phyloP scores from a whole-genome alignment of 2,797 vertebrate species.

The Yasuhikotakia modesta region DNA sequence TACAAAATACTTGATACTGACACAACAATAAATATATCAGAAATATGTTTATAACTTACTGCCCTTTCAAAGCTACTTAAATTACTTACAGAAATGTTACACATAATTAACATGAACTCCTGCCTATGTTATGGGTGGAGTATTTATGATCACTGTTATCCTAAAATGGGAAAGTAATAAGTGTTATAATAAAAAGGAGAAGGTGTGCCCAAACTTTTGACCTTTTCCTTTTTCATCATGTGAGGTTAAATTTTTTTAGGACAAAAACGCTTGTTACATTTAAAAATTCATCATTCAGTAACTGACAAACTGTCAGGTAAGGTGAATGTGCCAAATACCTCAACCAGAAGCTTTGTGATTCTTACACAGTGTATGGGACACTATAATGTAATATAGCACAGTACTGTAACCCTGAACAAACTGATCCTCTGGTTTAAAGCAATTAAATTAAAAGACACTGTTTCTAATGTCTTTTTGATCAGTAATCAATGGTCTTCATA shows the following conservation, averaged over 20 bases:
- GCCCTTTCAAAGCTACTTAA: too few relatives aligned
- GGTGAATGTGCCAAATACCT: conserved; percentile 32
- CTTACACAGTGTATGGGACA: not conserved
- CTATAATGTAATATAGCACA: not conserved
- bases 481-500: conserved; percentile 6
- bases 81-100: too few relatives aligned
- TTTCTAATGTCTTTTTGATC: conserved; percentile 9
- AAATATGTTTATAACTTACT: too few relatives aligned
- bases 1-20: too few relatives aligned
- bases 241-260: not conserved
- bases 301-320: not conserved
- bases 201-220: not conserved
- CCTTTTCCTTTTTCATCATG: not conserved
- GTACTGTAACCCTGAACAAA: not conserved
- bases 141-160: too few relatives aligned
- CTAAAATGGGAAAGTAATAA: too few relatives aligned
- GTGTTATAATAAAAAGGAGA: not conserved
- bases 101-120: too few relatives aligned
- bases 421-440: conserved; percentile 19
- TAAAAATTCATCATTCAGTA: not conserved
- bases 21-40: too few relatives aligned
- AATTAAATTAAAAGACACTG: conserved; percentile 23
- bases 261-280: not conserved
- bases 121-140: too few relatives aligned
- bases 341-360: not conserved